Evolutionary conservation across 2,888 invertebrate species (phyloP), one percentile per base, ranked within the genome.

Genomic region (Chorisops tibialis): DNA sequence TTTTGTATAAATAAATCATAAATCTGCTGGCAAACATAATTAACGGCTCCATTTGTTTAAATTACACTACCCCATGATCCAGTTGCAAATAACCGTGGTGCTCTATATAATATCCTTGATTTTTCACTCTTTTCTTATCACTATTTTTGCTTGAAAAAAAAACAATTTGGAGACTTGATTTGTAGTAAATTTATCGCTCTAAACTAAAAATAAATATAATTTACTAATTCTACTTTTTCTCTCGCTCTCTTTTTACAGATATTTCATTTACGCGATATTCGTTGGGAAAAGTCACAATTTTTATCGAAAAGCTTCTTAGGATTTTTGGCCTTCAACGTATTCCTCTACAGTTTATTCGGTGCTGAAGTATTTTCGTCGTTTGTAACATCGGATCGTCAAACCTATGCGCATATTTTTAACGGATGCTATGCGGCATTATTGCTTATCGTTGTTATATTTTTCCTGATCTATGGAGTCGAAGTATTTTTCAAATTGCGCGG

Each of bases 401-500:
- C 69, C n/a, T 91, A 93, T 77, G 87, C 89, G 68, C 90, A 91
- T 76, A 84, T 95, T 38, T 95, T 95, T 79, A 93, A 94, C 77
- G 93, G 93, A 12, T 91, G 91, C 76, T 95, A 95, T 75, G 95
- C 95, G 1, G 87, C 90, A n/a, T 81, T 96, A 54, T 84, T 95
- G 64, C 88, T 95, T 74, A 88, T 95, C 64, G 92, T 93, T 47
- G 93, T 95, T 62, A 83, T 93, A 14, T 93, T 95, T 81, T 96
- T 95, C 80, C 85, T 96, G 56, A 93, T 94, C 68, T 96, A 95
- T 76, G 95, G 96, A 50, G 91, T 95, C 18, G 94, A 95, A 79
- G 94, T 96, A 7, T 96, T 87, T 78, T 94, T 96, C 74, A 95
- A 94, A 87, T 83, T 92, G 59, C 88, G 92, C 62, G 93, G 93